phyloP scores from a whole-genome alignment of 2,113 vertebrate species.

The Coreoperca whiteheadi region DNA sequence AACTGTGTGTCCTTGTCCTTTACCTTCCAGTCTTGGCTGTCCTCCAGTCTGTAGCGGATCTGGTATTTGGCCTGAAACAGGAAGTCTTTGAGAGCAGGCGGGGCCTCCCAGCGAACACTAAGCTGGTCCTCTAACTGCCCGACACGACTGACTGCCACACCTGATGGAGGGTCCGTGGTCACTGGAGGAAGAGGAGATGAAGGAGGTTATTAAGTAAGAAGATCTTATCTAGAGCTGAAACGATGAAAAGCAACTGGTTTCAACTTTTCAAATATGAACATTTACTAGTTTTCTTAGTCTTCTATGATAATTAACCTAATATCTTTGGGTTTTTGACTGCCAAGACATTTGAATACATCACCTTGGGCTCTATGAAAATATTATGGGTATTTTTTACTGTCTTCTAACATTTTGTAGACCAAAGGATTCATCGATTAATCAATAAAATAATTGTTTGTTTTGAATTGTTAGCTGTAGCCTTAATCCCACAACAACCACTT shows the following conservation, averaged over 20 bases:
- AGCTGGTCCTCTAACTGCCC: slow-evolving; percentile 97
- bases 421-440: background rate
- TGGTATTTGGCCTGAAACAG: slow-evolving; percentile 99
- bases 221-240: background rate
- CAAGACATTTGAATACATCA: no score
- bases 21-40: slow-evolving; percentile 98
- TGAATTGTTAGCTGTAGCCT: background rate
- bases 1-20: background rate
- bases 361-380: no score
- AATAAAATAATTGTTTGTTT: background rate
- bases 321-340: background rate
- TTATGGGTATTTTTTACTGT: no score
- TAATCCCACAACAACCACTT: background rate
- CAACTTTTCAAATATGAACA: background rate
- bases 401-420: background rate
- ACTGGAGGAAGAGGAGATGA: slow-evolving; percentile 80
- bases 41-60: slow-evolving; percentile 97
- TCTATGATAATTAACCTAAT: background rate
- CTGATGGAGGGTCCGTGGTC: slow-evolving; percentile 93
- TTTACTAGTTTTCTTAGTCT: background rate
- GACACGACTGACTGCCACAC: slow-evolving; percentile 93
- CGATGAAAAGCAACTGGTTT: background rate
- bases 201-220: background rate
- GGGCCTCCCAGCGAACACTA: slow-evolving; percentile 95
- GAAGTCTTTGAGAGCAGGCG: slow-evolving; percentile 95